Evolutionary conservation across 2,797 vertebrate genomes (phyloP), one percentile per base, ranked within the genome.

Genomic region (Amphiprion clarkii): DNA sequence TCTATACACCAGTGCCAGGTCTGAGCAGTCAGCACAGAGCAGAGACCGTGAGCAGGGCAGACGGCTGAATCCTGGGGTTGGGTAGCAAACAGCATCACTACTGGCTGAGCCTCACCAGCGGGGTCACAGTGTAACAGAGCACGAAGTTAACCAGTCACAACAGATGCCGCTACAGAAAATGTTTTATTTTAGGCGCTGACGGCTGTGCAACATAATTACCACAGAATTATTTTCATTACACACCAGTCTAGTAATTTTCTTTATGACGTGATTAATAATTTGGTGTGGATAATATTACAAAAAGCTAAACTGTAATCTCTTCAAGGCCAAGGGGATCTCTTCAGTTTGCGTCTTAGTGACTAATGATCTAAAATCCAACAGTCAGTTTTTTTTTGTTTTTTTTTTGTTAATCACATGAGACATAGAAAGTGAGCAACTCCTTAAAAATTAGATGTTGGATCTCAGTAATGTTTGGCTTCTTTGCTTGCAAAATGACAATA

Each of bases 31-130:
- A 5, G 83, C 69, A 77, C 58, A 83, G 55, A 86, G 67, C 33
- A 79, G 56, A 87, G 81, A 92, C 85, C 74, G 61, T 91, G 85
- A 94, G 66, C 83, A 62, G 84, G 70, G 71, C 1, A 52, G 91
- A 92, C 90, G 90, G 89, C 74, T 82, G 81, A 62, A 65, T 75
- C 87, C 86, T 23, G 71, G 60, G 89, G 88, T 82, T 42, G 42
- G 58, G 65, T 29, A 54, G 74, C 60, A 75, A 74, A 74, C 74
- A 48, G 66, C 76, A 76, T 76, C 77, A 76, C 83, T 65, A 33
- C 77, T 74, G 84, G 87, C 83, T 76, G 78, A 84, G 75, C 71
- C 7, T n/a, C 51, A 81, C 29, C 68, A 70, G 48, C 61, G 25
- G 85, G 74, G 84, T 90, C 88, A 85, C 74, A 69, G 40, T n/a